Conservation (phyloP, 2,888 invertebrate genomes). For the Lottia scabra region DNA sequence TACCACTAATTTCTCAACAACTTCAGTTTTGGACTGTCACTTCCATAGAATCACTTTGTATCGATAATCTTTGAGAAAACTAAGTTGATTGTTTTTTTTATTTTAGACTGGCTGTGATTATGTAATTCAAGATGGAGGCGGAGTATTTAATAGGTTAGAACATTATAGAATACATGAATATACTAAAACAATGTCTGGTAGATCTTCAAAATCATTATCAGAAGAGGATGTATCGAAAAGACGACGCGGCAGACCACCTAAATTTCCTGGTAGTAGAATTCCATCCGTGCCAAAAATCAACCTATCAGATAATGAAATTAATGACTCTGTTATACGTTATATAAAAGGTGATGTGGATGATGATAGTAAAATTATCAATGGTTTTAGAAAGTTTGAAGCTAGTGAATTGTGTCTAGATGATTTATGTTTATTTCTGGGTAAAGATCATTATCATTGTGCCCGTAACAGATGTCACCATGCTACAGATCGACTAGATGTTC, state of each 20-base stretch:
- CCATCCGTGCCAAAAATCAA: conserved; percentile 64
- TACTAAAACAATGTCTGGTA: conserved; percentile 66
- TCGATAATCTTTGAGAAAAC: too few species aligned
- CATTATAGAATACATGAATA: conserved; percentile 89
- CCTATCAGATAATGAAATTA: conserved; percentile 50
- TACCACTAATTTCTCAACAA: too few species aligned
- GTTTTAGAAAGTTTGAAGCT: conserved; percentile 57
- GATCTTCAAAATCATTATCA: conserved; percentile 34
- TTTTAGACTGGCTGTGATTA: conserved; percentile 61
- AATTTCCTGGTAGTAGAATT: conserved; percentile 76
- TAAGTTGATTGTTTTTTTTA: too few species aligned
- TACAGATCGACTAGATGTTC: conserved; percentile 81
- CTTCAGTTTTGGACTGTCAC: too few species aligned
- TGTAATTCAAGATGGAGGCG: conserved; percentile 72
- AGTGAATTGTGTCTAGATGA: conserved; percentile 78
- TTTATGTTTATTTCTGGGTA: conserved; percentile 78
- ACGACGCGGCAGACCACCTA: conserved; percentile 95
- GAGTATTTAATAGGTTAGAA: conserved; percentile 75
- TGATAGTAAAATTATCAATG: conserved; percentile 47
- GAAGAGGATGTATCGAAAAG: conserved; percentile 74
- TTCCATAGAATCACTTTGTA: too few species aligned
- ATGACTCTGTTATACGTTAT: conserved; percentile 35
- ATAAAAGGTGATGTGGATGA: conserved; percentile 22
- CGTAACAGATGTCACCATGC: conserved; percentile 85
- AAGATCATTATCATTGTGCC: conserved; percentile 87